Conservation (phyloP, 1,140 invertebrate species). For the Pseudoatta argentina region DNA sequence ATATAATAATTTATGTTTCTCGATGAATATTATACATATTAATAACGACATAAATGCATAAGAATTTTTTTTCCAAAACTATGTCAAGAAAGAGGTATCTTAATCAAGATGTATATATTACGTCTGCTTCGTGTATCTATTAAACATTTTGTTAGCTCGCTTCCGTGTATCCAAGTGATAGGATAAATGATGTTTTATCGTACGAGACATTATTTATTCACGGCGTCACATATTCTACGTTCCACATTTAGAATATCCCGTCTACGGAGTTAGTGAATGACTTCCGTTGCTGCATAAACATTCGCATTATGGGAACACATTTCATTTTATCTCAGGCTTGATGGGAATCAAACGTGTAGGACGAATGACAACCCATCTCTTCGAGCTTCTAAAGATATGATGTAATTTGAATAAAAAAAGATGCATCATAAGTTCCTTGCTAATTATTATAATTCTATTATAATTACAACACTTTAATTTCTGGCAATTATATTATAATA, state of each 20-base stretch:
- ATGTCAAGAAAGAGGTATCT: background rate
- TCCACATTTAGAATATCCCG: constrained; percentile 74
- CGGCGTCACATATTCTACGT: constrained; percentile 57
- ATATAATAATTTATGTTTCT: background rate
- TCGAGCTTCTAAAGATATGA: background rate
- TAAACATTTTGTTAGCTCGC: constrained; percentile 32
- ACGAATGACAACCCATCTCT: constrained; percentile 1
- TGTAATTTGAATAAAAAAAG: background rate
- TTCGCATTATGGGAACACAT: constrained; percentile 19
- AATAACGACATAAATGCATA: background rate
- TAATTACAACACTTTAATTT: background rate
- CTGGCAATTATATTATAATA: background rate
- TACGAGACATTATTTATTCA: constrained; percentile 71
- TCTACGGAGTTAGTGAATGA: constrained; percentile 73
- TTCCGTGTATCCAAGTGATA: background rate
- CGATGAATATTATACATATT: background rate
- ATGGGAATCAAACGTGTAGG: constrained; percentile 14
- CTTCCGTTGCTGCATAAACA: constrained; percentile 69
- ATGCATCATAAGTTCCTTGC: background rate
- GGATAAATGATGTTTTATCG: background rate
- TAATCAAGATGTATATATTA: background rate
- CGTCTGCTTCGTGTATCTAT: constrained; percentile 19
- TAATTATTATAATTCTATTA: background rate
- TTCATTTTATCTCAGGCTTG: constrained; percentile 66
- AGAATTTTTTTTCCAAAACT: background rate